Percentiles rank a stretch among this genome's conserved stretches.
phyloP scores from a whole-genome alignment of 2,797 vertebrate genomes.

The Choloepus didactylus region DNA sequence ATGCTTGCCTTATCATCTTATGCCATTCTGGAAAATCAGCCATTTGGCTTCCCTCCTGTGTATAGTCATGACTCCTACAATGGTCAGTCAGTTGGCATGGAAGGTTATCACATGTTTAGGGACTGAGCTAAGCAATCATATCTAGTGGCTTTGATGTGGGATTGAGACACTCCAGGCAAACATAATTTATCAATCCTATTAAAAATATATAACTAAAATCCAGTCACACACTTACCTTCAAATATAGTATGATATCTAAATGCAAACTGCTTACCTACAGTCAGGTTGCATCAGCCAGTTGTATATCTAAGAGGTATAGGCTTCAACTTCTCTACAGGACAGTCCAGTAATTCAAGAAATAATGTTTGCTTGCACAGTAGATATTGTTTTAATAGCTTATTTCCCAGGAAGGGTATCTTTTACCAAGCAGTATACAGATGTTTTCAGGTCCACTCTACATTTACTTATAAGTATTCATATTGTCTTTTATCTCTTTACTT shows the following conservation, averaged over 20 bases:
- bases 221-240: not conserved
- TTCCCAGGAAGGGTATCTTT: not conserved
- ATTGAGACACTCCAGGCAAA: slow-evolving; percentile 4
- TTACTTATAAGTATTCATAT: not conserved
- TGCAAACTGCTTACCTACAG: not conserved
- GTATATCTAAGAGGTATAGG: not conserved
- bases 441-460: not conserved
- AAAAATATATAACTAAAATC: not conserved
- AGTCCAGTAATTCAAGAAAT: not conserved
- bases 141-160: not conserved
- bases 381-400: not conserved
- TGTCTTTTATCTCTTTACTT: not conserved
- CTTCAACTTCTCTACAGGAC: not conserved
- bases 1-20: not conserved
- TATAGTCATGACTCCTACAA: not conserved
- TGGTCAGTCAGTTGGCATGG: not conserved
- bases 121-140: not conserved
- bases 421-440: not conserved
- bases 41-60: not conserved
- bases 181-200: not conserved
- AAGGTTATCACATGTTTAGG: not conserved
- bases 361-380: not conserved
- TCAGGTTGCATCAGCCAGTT: not conserved
- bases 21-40: not conserved
- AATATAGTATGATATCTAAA: not conserved